Evolutionary conservation across 2,113 vertebrate genomes (phyloP).

Genomic region (Entelurus aequoreus): DNA sequence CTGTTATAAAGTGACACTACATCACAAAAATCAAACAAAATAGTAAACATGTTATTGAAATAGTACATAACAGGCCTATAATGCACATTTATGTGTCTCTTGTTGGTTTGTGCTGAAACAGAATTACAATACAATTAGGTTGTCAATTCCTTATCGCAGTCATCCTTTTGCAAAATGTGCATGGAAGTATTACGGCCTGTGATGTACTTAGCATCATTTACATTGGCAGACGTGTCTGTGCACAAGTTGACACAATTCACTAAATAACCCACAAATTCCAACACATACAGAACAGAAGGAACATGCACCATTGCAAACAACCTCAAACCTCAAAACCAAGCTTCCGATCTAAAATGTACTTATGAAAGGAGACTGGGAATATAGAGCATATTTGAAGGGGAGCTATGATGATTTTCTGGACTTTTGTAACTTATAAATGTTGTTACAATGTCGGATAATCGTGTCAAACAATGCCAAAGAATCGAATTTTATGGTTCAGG

Average conservation of each 20-base stretch:
- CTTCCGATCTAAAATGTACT: conserved; percentile 1
- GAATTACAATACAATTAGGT: no score
- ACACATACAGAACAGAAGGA: conserved; percentile 25
- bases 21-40: background rate
- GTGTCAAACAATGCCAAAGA: no score
- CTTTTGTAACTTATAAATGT: no score
- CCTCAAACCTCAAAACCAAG: conserved; percentile 17
- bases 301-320: conserved; percentile 47
- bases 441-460: no score
- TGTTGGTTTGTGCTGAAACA: conserved; percentile 11
- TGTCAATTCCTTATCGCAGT: no score
- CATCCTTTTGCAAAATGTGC: background rate
- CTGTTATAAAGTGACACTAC: background rate
- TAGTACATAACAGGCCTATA: conserved; percentile 56
- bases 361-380: conserved; percentile 5
- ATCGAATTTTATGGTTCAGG: no score
- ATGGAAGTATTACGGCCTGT: conserved; percentile 35
- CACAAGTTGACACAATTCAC: conserved; percentile 25
- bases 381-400: conserved; percentile 8
- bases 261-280: conserved; percentile 19
- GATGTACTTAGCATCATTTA: conserved; percentile 42
- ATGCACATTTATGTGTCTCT: conserved; percentile 11
- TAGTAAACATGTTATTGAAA: conserved; percentile 27
- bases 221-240: conserved; percentile 6
- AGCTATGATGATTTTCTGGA: no score